Base-by-base conservation (phyloP, 2,797 vertebrate genomes). In the Gymnothorax reevesii region DNA sequence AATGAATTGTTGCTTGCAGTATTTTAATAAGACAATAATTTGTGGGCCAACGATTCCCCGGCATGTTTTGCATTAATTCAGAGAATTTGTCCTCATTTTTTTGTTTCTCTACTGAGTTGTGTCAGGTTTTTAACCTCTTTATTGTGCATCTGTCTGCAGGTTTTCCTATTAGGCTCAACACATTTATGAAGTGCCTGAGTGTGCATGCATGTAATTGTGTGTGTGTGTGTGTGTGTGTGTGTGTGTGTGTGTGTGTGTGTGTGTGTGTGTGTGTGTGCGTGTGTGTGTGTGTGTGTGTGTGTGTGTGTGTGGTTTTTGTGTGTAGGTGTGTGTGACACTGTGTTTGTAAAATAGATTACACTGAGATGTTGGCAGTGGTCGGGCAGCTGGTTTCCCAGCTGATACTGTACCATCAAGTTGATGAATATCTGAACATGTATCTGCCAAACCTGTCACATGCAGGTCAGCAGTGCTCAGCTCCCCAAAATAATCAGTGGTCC, bases 41-140 rank as follows among this genome's bases (percentile, higher is more conserved):
- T 84, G 62, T 52, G 57, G 87, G 84, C 80, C 33, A 83, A 87
- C 33, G 80, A 85, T 73, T 88, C 57, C 64, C 85, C 84, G 20
- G 77, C 69, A 83, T 84, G 86, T 83, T 79, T 85, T 85, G 75
- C 80, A 83, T 87, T 90, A 87, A 90, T 90, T 88, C 87, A 82
- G 27, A 80, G 87, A 77, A 91, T 91, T 90, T 88, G 89, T 88
- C 86, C 89, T 89, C 87, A 83, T 90, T 89, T 88, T 88, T 83
- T 86, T 52, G 66, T 66, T 84, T 17, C 82, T 55, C 62, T 22
- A 73, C 83, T 57, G 83, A 87, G 54, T 49, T 42, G 84, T 52
- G 10, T 89, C 85, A 85, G 80, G 54, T 87, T 86, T 79, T 82
- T 49, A 83, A 79, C 62, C 52, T 62, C 64, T n/a, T n/a, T 7